These are phyloP conservation scores for Agriotes lineatus DNA, from an alignment of 2,888 invertebrate species.

Conservation along the genomic window DNA sequence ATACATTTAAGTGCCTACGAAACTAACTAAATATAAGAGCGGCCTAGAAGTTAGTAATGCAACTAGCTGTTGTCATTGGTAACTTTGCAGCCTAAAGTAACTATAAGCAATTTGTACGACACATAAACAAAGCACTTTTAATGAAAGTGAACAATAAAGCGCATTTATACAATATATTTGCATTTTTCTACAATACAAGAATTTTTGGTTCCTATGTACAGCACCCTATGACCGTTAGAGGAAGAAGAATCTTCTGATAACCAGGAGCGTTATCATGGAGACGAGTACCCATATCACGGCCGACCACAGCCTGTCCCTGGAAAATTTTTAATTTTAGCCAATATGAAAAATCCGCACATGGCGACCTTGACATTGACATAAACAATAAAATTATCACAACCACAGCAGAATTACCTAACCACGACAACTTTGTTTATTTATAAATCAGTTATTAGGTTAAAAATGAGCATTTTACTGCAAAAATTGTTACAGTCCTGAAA, in stretches of 20 bases:
- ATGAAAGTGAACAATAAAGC: constrained; percentile 10
- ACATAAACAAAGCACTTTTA: constrained; percentile 1
- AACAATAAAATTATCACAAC: too few relatives aligned
- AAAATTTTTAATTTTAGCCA: neutral
- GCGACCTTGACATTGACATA: neutral
- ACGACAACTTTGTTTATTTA: too few relatives aligned
- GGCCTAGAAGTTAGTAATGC: too few relatives aligned
- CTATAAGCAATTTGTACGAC: constrained; percentile 13
- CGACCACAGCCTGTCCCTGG: constrained; percentile 68
- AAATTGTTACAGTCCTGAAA: too few relatives aligned
- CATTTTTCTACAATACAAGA: constrained; percentile 1
- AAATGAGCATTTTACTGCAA: too few relatives aligned
- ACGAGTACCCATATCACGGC: constrained; percentile 66
- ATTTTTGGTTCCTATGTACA: constrained; percentile 2
- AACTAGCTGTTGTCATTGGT: too few relatives aligned
- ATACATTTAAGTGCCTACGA: too few relatives aligned
- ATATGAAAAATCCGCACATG: neutral
- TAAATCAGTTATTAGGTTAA: too few relatives aligned
- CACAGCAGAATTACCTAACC: too few relatives aligned
- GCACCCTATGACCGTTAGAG: constrained; percentile 54
- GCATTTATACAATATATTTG: constrained; percentile 3
- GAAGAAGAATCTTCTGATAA: constrained; percentile 68
- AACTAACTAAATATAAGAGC: too few relatives aligned
- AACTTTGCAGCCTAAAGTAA: neutral
- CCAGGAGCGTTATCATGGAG: constrained; percentile 65